Percentiles rank a stretch among this genome's conserved stretches.
These are phyloP conservation scores for Larimichthys polyactis DNA, from an alignment of 2,113 vertebrate genomes.

Conservation along the genomic window DNA sequence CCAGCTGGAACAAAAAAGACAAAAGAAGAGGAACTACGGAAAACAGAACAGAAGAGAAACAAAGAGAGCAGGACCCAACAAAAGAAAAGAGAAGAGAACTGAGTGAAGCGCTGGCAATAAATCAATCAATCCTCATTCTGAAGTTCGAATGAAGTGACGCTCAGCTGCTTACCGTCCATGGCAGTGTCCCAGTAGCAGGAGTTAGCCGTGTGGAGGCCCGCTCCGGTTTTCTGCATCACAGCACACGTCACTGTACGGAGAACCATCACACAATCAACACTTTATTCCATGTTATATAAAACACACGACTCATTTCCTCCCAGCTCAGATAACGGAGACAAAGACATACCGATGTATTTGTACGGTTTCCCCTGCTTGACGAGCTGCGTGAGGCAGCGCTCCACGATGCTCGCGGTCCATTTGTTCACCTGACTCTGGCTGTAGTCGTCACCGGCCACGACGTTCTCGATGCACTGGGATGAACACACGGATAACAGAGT, in stretches of 20 bases:
- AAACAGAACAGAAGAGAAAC: background rate
- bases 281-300: background rate
- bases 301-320: background rate
- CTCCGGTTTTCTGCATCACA: constrained; percentile 95
- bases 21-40: background rate
- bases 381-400: constrained; percentile 92
- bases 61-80: background rate
- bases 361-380: constrained; percentile 93
- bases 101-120: no score
- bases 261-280: no score
- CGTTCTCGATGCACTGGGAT: constrained; percentile 90
- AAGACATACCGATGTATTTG: constrained; percentile 92
- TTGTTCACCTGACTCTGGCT: constrained; percentile 93
- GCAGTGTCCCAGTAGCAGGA: constrained; percentile 98
- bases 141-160: no score
- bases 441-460: constrained; percentile 92
- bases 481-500: constrained; percentile 16
- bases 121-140: no score
- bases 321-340: background rate
- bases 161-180: constrained; percentile 87
- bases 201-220: constrained; percentile 96
- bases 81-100: background rate
- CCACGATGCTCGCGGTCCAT: constrained; percentile 95
- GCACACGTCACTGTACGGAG: constrained; percentile 91
- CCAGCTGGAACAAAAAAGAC: background rate